Base-by-base conservation (phyloP, 2,113 vertebrate genomes). In the Sciurus niger region DNA sequence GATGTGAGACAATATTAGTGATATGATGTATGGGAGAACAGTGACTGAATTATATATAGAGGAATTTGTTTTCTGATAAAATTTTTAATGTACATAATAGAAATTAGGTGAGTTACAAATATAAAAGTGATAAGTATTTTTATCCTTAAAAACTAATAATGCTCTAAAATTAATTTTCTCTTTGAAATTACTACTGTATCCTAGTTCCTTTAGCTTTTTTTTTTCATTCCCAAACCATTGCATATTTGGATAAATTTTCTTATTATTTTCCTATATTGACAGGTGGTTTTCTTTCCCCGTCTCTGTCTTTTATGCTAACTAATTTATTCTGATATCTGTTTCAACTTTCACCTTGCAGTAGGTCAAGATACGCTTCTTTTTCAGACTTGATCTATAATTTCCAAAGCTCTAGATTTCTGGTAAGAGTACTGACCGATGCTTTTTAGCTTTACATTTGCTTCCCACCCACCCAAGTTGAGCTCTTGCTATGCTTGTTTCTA, bases 1-100 rank as follows among this genome's bases (percentile, higher is more conserved):
- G 11, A 30, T 70, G 48, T 68, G 63, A 40, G 6, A 48, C 40
- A 37, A 51, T 9, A 30, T 78, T 12, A 65, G 16, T 79, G 63
- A 90, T 65, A 17, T 10, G 1, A 13, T 72, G 0, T 37, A 13
- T 37, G n/a, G 28, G 55, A 40, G 25, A 70, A n/a, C 30, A 48
- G 12, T 91, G 65, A 8, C 37, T 32, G 28, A 46, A 30, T 37
- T 51, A 13, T 68, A 34, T 30, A 11, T 53, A 32, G 16, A 78
- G 18, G 17, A 20, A 65, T 89, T 63, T 90, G 34, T 80, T 80
- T 90, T 90, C 28, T 53, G 89, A n/a, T 90, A 51, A 90, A 67
- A 51, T 7, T 25, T 48, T 67, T 30, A 20, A 28, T 68, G 9
- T 79, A 53, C 30, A n/a, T 60, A 58, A 30, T 76, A 60, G 18